These are phyloP conservation scores for Scyliorhinus canicula DNA, from an alignment of 2,797 vertebrate species.

Conservation along the genomic window DNA sequence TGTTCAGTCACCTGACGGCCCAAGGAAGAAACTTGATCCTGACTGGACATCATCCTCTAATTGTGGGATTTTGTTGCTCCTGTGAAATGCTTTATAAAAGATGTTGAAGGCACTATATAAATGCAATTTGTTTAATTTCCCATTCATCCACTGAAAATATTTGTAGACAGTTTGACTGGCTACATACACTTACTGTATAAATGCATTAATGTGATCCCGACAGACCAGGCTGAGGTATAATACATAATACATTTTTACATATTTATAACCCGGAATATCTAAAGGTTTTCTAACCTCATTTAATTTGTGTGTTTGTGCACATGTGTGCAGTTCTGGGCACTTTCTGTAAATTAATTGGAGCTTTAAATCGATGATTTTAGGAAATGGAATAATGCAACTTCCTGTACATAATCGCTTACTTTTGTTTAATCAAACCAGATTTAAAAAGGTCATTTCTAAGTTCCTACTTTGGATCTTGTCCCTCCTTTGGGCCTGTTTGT, in stretches of 20 bases:
- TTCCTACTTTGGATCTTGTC: not conserved
- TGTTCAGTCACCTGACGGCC: not conserved
- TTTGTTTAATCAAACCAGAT: not conserved
- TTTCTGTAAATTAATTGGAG: not conserved
- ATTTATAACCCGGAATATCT: conserved; percentile 16
- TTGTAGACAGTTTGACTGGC: not conserved
- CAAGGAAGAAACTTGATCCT: not conserved
- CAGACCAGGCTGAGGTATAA: not conserved
- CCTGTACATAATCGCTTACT: not conserved
- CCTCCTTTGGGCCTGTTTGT: conserved; percentile 7
- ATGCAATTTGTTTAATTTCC: not conserved
- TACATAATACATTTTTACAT: not conserved
- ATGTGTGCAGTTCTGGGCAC: not conserved
- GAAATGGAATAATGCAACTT: not conserved
- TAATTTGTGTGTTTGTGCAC: not conserved
- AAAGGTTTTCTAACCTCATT: not conserved
- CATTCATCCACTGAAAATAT: not conserved
- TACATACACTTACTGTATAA: not conserved
- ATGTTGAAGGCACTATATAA: not conserved
- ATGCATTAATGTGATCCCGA: not conserved
- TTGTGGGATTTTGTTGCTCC: not conserved
- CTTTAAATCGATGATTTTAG: not conserved
- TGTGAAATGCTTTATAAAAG: not conserved
- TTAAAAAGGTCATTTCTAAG: not conserved
- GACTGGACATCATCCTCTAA: not conserved